Evolutionary conservation across 1,140 invertebrate species (phyloP), one percentile per base, ranked within the genome.

Genomic region (Pseudomyrmex gracilis): DNA sequence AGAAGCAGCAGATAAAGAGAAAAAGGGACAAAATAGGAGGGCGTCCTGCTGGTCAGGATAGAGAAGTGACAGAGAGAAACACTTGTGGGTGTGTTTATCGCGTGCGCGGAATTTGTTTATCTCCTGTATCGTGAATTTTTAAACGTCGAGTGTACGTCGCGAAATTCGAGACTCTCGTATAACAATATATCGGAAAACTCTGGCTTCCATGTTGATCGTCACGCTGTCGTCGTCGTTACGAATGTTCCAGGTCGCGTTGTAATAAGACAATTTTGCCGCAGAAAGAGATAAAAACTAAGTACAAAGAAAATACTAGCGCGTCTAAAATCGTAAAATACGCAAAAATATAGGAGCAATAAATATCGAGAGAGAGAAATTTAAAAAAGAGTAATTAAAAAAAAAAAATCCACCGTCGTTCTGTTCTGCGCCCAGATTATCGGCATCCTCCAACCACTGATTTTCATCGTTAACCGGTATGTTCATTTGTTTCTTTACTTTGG

Each of bases 391-490:
- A 70, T 80, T 70, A 70, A 58, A 45, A 34, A 34, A 34, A 34
- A 47, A 80, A 47, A 80, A 80, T 47, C 76, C 87, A 89, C 80
- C 91, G 92, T 90, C 91, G 92, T 92, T 91, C 88, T 89, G 92
- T 93, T 93, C 92, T 93, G 89, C 93, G 91, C 90, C 92, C 92
- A 93, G 91, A 86, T 34, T 89, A 87, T 92, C 93, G 92, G 92
- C 93, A 93, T 91, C 90, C 90, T 92, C 89, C 91, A 91, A 92
- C 91, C 91, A 92, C 93, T 93, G 93, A 93, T 94, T 94, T 94
- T 93, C 93, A 94, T 93, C 93, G 92, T 93, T 94, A 94, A 94
- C 90, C 92, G 93, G 93, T 94, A 94, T 93, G 93, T 94, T 93
- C 90, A 92, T 93, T 94, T 94, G 77, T 94, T 94, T 92, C 91